Conservation (phyloP, 2,888 invertebrate genomes). For the Himalopsyche tibetana region DNA sequence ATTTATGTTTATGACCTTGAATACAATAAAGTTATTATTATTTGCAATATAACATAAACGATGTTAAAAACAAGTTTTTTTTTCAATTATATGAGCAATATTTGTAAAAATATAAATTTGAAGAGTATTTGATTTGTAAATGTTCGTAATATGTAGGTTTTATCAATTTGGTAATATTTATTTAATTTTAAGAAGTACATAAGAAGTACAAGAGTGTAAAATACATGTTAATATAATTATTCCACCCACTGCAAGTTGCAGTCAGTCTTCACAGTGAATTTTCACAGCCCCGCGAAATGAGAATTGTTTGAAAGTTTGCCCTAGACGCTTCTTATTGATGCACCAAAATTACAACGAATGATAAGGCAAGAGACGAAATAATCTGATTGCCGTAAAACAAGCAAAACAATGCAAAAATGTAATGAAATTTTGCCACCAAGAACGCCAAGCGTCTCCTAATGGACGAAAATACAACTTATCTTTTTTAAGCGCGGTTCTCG, state of each 20-base stretch:
- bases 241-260: neutral
- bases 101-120: too few relatives aligned
- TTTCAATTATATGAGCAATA: too few relatives aligned
- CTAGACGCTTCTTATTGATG: neutral
- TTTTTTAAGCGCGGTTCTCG: neutral
- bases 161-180: too few relatives aligned
- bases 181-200: too few relatives aligned
- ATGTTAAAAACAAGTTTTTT: too few relatives aligned
- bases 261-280: neutral
- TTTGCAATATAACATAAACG: too few relatives aligned
- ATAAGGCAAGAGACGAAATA: neutral
- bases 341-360: slow-evolving; percentile 1
- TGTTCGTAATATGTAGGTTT: too few relatives aligned
- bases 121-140: too few relatives aligned
- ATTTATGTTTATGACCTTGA: too few relatives aligned
- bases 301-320: neutral
- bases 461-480: slow-evolving; percentile 5
- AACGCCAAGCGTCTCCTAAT: neutral
- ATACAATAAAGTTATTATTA: too few relatives aligned
- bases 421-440: slow-evolving; percentile 13
- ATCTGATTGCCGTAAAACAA: slow-evolving; percentile 23
- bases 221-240: neutral
- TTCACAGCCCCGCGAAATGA: neutral
- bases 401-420: neutral
- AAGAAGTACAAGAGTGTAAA: neutral